Conservation (phyloP, 2,113 vertebrate species). For the Alaudala cheleensis region DNA sequence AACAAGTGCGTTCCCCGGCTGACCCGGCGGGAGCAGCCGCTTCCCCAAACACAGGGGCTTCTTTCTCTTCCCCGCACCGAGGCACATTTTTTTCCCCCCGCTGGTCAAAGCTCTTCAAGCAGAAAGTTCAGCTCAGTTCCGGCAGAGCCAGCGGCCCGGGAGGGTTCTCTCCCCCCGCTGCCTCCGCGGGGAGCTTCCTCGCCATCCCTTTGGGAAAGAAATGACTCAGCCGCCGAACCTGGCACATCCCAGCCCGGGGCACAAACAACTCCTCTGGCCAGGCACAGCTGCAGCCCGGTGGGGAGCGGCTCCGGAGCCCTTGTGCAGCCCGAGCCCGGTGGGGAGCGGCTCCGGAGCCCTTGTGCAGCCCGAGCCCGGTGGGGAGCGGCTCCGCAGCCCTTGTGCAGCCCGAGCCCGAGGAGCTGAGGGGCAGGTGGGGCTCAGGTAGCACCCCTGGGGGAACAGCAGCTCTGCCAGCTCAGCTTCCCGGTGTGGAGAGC, state of each 20-base stretch:
- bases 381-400: not conserved
- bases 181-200: not conserved
- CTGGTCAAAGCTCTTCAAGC: slow-evolving; percentile 34
- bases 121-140: slow-evolving; percentile 49
- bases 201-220: not conserved
- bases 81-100: not conserved
- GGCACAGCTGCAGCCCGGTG: not conserved
- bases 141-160: not conserved
- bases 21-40: not conserved
- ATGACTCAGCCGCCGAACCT: not conserved
- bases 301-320: not conserved
- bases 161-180: not conserved
- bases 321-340: not conserved
- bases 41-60: not conserved
- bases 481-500: not conserved
- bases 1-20: not conserved
- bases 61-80: not conserved
- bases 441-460: not conserved
- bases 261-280: not conserved
- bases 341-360: not conserved
- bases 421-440: not conserved
- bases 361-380: not conserved
- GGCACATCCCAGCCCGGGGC: slow-evolving; percentile 2
- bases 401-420: not conserved
- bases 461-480: not conserved